phyloP scores from a whole-genome alignment of 2,888 invertebrate species.

The Cephus spinipes region DNA sequence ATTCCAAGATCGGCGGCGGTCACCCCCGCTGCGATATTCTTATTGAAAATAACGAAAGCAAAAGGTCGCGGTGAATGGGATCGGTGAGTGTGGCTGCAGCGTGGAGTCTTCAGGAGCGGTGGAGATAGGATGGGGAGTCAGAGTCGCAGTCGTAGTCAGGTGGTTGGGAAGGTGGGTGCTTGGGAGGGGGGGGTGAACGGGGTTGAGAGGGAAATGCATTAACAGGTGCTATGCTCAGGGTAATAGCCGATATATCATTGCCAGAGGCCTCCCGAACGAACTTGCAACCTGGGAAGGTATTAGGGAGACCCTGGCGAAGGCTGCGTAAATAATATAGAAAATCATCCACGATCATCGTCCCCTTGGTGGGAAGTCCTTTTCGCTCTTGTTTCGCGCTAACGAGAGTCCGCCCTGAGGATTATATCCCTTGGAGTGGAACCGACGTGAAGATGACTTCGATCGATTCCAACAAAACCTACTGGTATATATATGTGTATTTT shows the following conservation, averaged over 20 bases:
- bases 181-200: constrained; percentile 45
- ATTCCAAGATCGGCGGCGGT: constrained; percentile 31
- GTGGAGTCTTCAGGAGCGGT: constrained; percentile 11
- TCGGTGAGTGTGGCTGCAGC: constrained; percentile 27
- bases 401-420: neutral
- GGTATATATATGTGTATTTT: neutral
- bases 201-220: constrained; percentile 53
- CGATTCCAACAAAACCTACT: neutral
- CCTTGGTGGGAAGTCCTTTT: neutral
- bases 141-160: constrained; percentile 45
- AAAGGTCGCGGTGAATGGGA: constrained; percentile 38
- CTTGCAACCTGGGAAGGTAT: constrained; percentile 18
- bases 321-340: constrained; percentile 21
- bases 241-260: constrained; percentile 60
- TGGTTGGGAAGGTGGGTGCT: constrained; percentile 42
- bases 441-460: neutral
- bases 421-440: neutral
- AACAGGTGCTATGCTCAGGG: constrained; percentile 56
- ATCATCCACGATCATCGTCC: constrained; percentile 20
- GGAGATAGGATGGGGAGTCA: constrained; percentile 15
- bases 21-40: constrained; percentile 49
- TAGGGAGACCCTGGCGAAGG: constrained; percentile 5
- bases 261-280: constrained; percentile 34
- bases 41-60: constrained; percentile 48
- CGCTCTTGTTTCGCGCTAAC: neutral